phyloP scores from a whole-genome alignment of 2,113 vertebrate genomes.

The Panthera uncia region DNA sequence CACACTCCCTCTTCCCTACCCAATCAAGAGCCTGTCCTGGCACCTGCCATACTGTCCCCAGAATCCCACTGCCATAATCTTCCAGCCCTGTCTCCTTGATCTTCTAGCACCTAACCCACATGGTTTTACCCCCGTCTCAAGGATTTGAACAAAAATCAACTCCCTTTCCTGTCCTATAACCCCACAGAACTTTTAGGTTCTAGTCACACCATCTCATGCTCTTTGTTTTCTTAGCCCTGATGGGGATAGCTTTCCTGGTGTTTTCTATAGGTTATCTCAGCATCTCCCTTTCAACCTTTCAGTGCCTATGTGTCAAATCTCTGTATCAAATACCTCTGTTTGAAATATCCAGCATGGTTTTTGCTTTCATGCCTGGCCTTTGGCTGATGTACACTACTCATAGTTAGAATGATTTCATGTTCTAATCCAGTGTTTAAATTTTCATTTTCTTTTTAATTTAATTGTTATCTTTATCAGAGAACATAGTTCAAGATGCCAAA shows the following conservation, averaged over 20 bases:
- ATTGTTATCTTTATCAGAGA: not conserved
- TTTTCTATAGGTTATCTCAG: not conserved
- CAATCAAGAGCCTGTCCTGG: not conserved
- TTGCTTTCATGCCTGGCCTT: not conserved
- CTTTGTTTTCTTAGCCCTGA: not conserved
- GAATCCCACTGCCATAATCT: not conserved
- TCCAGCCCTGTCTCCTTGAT: not conserved
- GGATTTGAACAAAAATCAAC: not conserved
- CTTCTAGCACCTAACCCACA: not conserved
- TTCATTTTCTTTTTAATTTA: not conserved
- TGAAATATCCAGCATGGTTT: constrained; percentile 1
- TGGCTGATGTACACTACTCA: not conserved
- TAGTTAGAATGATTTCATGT: not conserved
- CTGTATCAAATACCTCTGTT: not conserved
- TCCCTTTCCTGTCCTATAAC: not conserved
- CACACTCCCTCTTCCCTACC: not conserved
- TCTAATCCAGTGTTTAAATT: not conserved
- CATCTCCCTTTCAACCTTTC: not conserved
- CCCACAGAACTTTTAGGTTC: not conserved
- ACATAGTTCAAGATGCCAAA: constrained; percentile 14
- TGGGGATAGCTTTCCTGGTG: not conserved
- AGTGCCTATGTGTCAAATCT: not conserved
- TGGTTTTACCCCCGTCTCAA: not conserved
- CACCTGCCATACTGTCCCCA: not conserved
- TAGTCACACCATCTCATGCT: not conserved